Conservation (phyloP, 2,797 vertebrate genomes). For the Anisognathus igniventris region DNA sequence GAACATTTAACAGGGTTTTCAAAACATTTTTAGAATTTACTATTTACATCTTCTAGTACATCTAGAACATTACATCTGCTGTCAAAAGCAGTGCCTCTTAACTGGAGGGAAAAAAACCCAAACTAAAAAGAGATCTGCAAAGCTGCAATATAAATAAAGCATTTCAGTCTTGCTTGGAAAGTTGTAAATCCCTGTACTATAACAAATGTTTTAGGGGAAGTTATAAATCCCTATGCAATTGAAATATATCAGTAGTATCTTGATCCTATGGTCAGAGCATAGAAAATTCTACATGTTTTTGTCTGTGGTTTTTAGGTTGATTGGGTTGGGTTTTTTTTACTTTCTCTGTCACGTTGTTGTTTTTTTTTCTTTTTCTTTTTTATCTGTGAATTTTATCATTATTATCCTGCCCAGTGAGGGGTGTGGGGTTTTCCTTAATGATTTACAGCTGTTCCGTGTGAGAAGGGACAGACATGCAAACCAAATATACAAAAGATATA, state of each 20-base stretch:
- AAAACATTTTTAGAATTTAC: neutral
- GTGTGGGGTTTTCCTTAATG: neutral
- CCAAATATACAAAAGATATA: neutral
- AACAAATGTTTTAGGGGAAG: neutral
- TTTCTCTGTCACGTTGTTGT: neutral
- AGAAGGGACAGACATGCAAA: neutral
- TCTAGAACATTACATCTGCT: neutral
- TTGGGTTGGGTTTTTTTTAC: neutral
- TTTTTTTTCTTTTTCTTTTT: neutral
- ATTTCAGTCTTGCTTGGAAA: neutral
- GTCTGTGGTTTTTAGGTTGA: neutral
- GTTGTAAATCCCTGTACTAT: neutral
- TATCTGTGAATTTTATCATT: neutral
- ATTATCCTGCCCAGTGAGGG: neutral
- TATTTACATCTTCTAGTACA: neutral
- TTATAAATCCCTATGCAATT: neutral
- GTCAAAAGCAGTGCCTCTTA: neutral
- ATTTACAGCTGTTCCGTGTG: conserved; percentile 36
- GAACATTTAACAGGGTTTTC: neutral
- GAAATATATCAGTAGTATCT: neutral
- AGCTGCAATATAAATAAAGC: neutral
- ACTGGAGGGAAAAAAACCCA: fast-evolving
- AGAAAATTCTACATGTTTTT: neutral
- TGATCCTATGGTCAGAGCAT: neutral
- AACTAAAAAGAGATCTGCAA: neutral